Evolutionary conservation across 1,140 invertebrate species (phyloP), one percentile per base, ranked within the genome.

Genomic region (Calosoma granatense): DNA sequence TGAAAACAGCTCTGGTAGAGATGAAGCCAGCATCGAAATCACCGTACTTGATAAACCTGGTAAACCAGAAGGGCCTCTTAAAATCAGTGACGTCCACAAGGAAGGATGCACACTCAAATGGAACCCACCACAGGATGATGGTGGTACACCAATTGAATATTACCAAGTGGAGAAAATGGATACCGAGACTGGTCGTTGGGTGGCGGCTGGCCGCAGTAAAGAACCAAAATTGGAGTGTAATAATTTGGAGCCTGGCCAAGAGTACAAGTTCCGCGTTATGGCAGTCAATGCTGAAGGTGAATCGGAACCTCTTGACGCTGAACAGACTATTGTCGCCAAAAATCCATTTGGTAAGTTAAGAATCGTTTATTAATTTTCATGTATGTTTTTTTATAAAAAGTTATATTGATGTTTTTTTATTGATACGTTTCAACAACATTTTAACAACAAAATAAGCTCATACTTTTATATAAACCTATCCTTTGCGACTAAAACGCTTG

Each of bases 281-380:
- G 96, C 96, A 56, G 93, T 97, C 1, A 98, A 98, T 71, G 84
- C 88, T 54, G 92, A 97, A 74, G 96, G 96, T 19, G 88, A 91
- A 70, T 96, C 94, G 2, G 92, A 95, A 67, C 93, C 94, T 14
- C 73, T 98, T 39, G 85, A 88, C 61, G 91, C 92, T 2, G 86
- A 92, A 47, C 82, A 92, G 60, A 83, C 88, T 15, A 92, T 97
- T 58, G 80, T 97, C 61, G 96, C 96, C 19, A 98, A 98, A 75
- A 97, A 98, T 90, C 94, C 94, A 65, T 99, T 92, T 71, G 92
- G 88, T 92, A 72, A 76, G 77, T 72, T 61, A 51, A 56, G 21
- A n/a, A n/a, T n/a, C n/a, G n/a, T n/a, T n/a, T 30, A 53, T 53
- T 30, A 6, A 22, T 57, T 58, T 39, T 22, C 23, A 54, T 47